Conservation (phyloP, 2,888 invertebrate species). For the Sialis lutaria region DNA sequence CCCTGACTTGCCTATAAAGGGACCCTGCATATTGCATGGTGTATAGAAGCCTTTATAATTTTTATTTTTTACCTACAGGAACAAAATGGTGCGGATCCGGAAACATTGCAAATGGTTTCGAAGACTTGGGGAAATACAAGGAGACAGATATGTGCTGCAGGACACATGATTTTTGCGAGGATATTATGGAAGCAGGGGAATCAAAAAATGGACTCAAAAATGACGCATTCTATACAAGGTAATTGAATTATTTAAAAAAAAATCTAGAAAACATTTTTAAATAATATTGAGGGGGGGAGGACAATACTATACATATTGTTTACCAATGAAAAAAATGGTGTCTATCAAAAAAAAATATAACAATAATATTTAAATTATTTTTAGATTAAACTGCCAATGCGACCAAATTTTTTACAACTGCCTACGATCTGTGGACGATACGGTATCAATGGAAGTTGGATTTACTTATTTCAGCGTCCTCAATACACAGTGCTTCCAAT, state of each 20-base stretch:
- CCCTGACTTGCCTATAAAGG: too few relatives aligned
- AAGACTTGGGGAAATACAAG: conserved; percentile 43
- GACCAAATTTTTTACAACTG: conserved; percentile 34
- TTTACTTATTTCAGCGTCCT: conserved; percentile 35
- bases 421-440: conserved; percentile 22
- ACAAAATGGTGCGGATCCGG: conserved; percentile 74
- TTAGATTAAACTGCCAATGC: conserved; percentile 34
- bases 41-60: too few relatives aligned
- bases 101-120: conserved; percentile 37
- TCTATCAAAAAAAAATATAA: background rate
- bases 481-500: conserved; percentile 38
- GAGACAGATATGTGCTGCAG: conserved; percentile 57
- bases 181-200: conserved; percentile 28
- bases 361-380: conserved; percentile 7
- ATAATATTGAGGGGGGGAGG: too few relatives aligned
- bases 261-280: too few relatives aligned
- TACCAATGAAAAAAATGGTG: background rate
- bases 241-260: background rate
- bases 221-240: conserved; percentile 19
- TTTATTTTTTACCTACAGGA: conserved; percentile 25
- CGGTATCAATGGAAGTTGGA: conserved; percentile 27
- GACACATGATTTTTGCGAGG: conserved; percentile 52
- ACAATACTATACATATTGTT: too few relatives aligned
- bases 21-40: too few relatives aligned
- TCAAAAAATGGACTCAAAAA: conserved; percentile 20